Evolutionary conservation across 1,140 invertebrate species (phyloP), one percentile per base, ranked within the genome.

Genomic region (Drosophila neocordata): DNA sequence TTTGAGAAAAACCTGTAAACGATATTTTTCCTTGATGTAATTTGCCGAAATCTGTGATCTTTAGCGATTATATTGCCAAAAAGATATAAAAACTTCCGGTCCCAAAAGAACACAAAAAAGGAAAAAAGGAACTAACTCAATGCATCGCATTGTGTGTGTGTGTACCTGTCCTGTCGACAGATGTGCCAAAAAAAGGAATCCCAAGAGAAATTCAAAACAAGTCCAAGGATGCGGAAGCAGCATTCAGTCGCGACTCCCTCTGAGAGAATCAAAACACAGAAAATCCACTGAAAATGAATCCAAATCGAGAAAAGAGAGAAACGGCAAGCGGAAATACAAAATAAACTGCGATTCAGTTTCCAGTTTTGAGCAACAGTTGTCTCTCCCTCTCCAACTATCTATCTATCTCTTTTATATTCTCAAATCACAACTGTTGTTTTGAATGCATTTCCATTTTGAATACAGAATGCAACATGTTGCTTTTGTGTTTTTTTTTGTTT

Each of bases 381-480:
- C 77, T 77, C 66, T 69, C 61, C 3, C 41, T 35, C 41, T 52
- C 15, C 3, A 8, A 7, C 13, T 18, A 13, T 18, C 41, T 9
- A 6, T 44, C 41, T 24, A 4, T 24, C 24, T 24, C 27, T 31
- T 6, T 31, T 6, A 4, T 4, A 20, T 15, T 38, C 58, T 59
- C 15, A 69, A 84, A 84, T 84, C 81, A 85, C 81, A 84, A 84
- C 81, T 84, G 81, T 87, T 61, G 58, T 80, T 81, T 74, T 84
- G 77, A 85, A 84, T 84, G 77, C 61, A 81, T 84, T 81, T 85
- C 77, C 81, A 85, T 85, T 84, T 76, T 80, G 48, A 73, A 65
- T 56, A 58, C 66, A 48, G 44, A 15, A 34, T 44, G 35, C 62
- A 67, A 73, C 67, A 79, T 71, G 67, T 70, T 60, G 74, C 38